phyloP scores from a whole-genome alignment of 2,797 vertebrate species.

The Sebastes trivittatus region DNA sequence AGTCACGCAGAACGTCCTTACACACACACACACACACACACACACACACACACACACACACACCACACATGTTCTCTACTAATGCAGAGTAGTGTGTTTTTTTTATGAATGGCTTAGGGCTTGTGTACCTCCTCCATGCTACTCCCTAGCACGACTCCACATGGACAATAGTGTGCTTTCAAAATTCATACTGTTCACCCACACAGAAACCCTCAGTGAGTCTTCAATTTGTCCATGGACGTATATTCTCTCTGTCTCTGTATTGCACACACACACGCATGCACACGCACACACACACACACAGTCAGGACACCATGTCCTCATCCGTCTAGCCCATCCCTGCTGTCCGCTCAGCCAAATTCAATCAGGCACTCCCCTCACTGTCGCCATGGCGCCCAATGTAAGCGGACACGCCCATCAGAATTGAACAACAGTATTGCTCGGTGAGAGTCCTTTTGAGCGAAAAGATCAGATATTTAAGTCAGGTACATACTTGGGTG shows the following conservation, averaged over 20 bases:
- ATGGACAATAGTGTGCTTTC: conserved; percentile 9
- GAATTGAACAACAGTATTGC: conserved; percentile 15
- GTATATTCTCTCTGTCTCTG: not conserved
- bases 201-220: conserved; percentile 5
- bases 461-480: not conserved
- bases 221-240: not conserved
- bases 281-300: not conserved
- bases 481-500: not conserved
- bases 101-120: conserved; percentile 35
- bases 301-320: conserved; percentile 59
- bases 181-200: conserved; percentile 4
- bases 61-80: not conserved
- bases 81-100: conserved; percentile 5
- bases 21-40: not conserved
- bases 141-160: not conserved
- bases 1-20: not conserved
- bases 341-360: conserved; percentile 67
- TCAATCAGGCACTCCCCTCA: conserved; percentile 70
- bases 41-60: not conserved
- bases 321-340: conserved; percentile 69
- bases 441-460: conserved; percentile 1
- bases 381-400: conserved; percentile 68
- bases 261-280: not conserved
- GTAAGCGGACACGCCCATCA: conserved; percentile 60
- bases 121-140: conserved; percentile 16